Percentiles rank a stretch among this genome's conserved stretches.
These are phyloP conservation scores for Drosophila hydei DNA, from an alignment of 1,140 invertebrate species.

Conservation along the genomic window DNA sequence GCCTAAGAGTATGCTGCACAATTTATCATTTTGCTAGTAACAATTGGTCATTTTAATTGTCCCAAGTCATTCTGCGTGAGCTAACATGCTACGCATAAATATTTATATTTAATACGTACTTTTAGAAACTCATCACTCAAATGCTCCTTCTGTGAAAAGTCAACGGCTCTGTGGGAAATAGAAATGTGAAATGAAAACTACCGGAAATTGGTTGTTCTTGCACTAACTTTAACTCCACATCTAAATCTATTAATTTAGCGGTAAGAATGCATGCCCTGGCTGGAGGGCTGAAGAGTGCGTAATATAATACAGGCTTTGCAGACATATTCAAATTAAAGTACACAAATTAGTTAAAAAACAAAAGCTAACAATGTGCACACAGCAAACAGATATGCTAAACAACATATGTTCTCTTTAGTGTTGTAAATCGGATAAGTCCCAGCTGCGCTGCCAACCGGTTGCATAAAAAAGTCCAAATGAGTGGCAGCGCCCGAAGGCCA, in stretches of 20 bases:
- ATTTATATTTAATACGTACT: constrained; percentile 36
- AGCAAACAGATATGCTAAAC: neutral
- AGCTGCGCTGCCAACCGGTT: constrained; percentile 17
- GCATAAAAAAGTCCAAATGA: neutral
- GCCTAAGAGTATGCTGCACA: too few species aligned
- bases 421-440: neutral
- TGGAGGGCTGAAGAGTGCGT: constrained; percentile 84
- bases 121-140: constrained; percentile 67
- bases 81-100: neutral
- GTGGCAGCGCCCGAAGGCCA: constrained; percentile 18
- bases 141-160: constrained; percentile 74
- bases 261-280: constrained; percentile 84
- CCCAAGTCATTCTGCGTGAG: too few species aligned
- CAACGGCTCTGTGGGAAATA: constrained; percentile 49
- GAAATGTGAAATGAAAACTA: neutral
- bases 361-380: too few species aligned
- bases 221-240: constrained; percentile 83
- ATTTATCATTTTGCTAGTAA: too few species aligned
- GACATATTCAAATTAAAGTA: constrained; percentile 27
- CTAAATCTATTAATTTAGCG: constrained; percentile 84
- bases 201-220: neutral
- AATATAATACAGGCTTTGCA: constrained; percentile 83
- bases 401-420: neutral
- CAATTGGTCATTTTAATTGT: too few species aligned
- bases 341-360: neutral